Evolutionary conservation across 2,888 invertebrate species (phyloP), one percentile per base, ranked within the genome.

Genomic region (Zonitis immaculata): DNA sequence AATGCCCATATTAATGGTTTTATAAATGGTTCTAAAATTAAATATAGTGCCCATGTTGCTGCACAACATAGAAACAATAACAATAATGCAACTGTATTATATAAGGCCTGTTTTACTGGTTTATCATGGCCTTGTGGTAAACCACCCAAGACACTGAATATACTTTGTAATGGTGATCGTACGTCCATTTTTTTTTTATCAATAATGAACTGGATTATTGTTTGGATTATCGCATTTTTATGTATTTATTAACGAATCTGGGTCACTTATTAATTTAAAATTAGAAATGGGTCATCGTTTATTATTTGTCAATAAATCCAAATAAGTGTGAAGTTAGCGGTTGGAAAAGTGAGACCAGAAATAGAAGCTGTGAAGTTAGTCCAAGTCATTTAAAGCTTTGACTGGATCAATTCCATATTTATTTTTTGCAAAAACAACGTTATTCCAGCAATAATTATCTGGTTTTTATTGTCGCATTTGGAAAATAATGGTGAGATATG

Each of bases 1-100:
- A 95, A 79, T 0, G 98, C 96, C 98, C 98, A 99, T 63, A 97
- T 82, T 49, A 99, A 76, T 0, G 98, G 96, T 63, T 92, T 89
- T 28, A 98, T 84, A 76, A 96, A 97, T 0, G 95, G 95, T 66
- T 91, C 89, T 26, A 96, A 78, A 61, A 93, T 89, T 58, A 91
- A 82, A 74, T 90, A 94, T 6, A 94, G 80, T 1, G 90, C 89
- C 72, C 86, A 87, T 39, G 86, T 80, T 12, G 88, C 88, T 30
- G 82, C 82, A 69, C 83, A 83, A 62, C 84, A 83, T 46, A 88
- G 73, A 42, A 82, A 78, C 56, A 92, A 77, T 60, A 92, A 80
- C 64, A 91, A 82, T 49, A 91, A 77, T n/a, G 91, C 91, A 55
- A 90, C 82, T 5, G 91, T 89, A 77, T 92, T 93, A 75, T 92